Percentiles rank a stretch among this genome's conserved stretches.
Conservation (phyloP, 2,113 vertebrate species). For the Siphamia tubifer region DNA sequence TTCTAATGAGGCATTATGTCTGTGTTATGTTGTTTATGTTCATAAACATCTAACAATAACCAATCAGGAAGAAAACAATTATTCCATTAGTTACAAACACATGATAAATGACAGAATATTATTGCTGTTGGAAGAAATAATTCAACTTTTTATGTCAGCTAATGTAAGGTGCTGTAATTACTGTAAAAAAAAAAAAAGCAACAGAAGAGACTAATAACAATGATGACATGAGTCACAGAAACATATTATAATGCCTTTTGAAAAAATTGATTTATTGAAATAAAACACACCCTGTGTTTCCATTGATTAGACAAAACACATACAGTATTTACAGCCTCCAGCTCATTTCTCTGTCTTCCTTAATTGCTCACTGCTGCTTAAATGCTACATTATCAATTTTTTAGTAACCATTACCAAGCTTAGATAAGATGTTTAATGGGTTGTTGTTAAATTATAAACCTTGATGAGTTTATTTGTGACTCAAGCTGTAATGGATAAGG, state of each 20-base stretch:
- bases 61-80: not conserved
- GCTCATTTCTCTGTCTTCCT: conserved; percentile 33
- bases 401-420: conserved; percentile 43
- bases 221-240: too few species aligned
- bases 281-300: not conserved
- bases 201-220: not conserved
- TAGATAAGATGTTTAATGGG: conserved; percentile 25
- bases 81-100: conserved; percentile 1
- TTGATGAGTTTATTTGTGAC: conserved; percentile 20
- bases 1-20: conserved; percentile 30
- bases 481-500: not conserved
- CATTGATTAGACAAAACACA: conserved; percentile 5
- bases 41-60: not conserved
- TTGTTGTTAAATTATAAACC: conserved; percentile 30
- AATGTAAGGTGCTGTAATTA: not conserved
- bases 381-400: conserved; percentile 55
- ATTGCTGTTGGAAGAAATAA: not conserved
- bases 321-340: conserved; percentile 16
- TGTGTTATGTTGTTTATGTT: not conserved
- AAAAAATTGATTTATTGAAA: too few species aligned
- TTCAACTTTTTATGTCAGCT: not conserved
- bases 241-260: too few species aligned
- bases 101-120: not conserved
- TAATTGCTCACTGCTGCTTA: conserved; percentile 60
- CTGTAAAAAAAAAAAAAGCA: not conserved